Evolutionary conservation across 2,113 vertebrate species (phyloP).

Genomic region (Genyomyrus donnyi): DNA sequence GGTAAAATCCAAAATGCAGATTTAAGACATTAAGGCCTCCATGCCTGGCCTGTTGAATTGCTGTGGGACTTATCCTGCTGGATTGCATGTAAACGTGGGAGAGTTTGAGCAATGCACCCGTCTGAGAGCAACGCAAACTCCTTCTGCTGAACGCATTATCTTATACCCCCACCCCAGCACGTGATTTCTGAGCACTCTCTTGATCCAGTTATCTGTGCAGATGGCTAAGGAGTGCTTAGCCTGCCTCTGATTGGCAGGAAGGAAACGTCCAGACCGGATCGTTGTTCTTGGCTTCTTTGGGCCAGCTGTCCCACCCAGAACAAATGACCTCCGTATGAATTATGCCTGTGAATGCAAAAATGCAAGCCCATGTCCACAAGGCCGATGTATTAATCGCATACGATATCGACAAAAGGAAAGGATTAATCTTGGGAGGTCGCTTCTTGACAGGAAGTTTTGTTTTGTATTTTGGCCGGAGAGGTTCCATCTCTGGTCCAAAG

Average conservation of each 20-base stretch:
- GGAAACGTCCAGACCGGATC: conserved; percentile 20
- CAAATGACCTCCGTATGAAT: conserved; percentile 15
- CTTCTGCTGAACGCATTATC: conserved; percentile 3
- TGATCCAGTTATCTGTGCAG: conserved; percentile 22
- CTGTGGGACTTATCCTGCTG: background rate
- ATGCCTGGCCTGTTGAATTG: background rate
- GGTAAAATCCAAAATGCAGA: background rate
- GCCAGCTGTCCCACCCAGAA: conserved; percentile 18
- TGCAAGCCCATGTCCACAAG: background rate
- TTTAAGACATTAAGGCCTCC: background rate
- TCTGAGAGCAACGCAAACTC: background rate
- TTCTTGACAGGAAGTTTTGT: conserved; percentile 16
- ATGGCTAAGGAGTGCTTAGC: conserved; percentile 6
- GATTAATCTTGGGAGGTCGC: conserved; percentile 16
- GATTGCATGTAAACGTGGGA: background rate
- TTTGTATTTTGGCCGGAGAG: background rate
- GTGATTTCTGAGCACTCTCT: conserved; percentile 14
- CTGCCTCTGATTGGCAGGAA: conserved; percentile 32
- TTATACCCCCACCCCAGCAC: background rate
- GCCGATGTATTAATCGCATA: conserved; percentile 17
- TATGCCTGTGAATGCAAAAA: conserved; percentile 7
- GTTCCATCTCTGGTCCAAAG: background rate
- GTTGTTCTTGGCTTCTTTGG: conserved; percentile 30
- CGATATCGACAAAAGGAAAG: conserved; percentile 29
- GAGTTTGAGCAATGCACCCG: background rate